Evolutionary conservation across 2,797 vertebrate genomes (phyloP), one percentile per base, ranked within the genome.

Genomic region (Cephalopachus bancanus): DNA sequence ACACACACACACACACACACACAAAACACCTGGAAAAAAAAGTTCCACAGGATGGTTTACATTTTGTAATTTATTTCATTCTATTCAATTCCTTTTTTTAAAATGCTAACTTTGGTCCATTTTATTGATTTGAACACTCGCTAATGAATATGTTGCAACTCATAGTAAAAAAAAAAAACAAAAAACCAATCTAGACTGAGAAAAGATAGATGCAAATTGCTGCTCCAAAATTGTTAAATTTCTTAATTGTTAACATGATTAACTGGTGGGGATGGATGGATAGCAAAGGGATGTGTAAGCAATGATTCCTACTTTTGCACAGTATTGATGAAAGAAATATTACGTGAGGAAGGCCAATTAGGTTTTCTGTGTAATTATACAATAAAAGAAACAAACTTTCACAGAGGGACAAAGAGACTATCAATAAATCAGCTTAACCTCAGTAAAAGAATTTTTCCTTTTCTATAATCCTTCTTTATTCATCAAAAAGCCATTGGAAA

Each of bases 401-500:
- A 53, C 44, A 69, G 60, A 62, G 80, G 37, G 49, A 75, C 78
- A 53, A 1, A 87, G 64, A 76, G 51, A 76, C 3, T 64, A 60
- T 78, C 59, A 90, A 37, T 28, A 74, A 51, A 86, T 74, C n/a
- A 59, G 53, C 55, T 91, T 44, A 79, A 79, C n/a, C 37, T 44
- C 26, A 28, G 30, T 4, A 84, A 94, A 89, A 78, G n/a, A 65
- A 87, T 78, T 22, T 5, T 8, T 92, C 28, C 59, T 90, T 79
- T 89, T 72, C 80, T 59, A 88, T n/a, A 69, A 69, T 44, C 33
- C 7, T 28, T 57, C n/a, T 80, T 85, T 59, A 75, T 57, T 93
- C 17, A 62, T 74, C 76, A 80, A 83, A 78, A 88, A 93, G 30
- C 17, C 64, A 83, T 5, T 69, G 59, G 22, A 74, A 59, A 57